Base-by-base conservation (phyloP, 2,797 vertebrate species). In the Brachymystax lenok region DNA sequence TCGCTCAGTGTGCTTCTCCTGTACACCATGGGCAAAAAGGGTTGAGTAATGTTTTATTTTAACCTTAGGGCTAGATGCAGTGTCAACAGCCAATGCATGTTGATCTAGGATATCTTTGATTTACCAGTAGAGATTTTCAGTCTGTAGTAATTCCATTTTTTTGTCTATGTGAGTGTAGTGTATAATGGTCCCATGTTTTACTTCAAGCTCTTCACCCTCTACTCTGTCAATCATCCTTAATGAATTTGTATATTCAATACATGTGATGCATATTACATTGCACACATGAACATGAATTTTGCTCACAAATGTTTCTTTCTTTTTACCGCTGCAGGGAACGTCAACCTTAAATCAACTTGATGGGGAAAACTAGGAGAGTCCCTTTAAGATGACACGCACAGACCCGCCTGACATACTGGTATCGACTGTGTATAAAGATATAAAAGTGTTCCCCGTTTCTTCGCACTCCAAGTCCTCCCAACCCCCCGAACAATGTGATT, bases 361-460 rank as follows among this genome's bases (percentile, higher is more conserved):
- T 95, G 94, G 90, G 91, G 89, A 91, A 88, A 79, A 79, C 90
- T 88, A 93, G 94, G 93, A 93, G 89, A 94, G 93, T 92, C 77
- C 82, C 91, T 96, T 95, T 96, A 99, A 99, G 95, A 99, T 99
- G 98, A 99, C 98, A 97, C 97, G 97, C 90, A 99, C 98, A 85
- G 96, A 98, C 94, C 96, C 95, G 66, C 97, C 97, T 94, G 97
- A 98, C 88, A 93, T 98, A 95, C 94, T 98, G 91, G 93, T 96
- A 94, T 98, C 97, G 88, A 96, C 95, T 73, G 96, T 97, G 92
- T 97, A 96, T 93, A 96, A 91, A 94, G 96, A 97, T 92, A 95
- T 98, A 93, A 95, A 96, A 89, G 94, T 96, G 88, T 94, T 93
- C 87, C 94, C 94, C 69, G 91, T 94, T 91, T 95, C 93, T 51